Base-by-base conservation (phyloP, 2,113 vertebrate species). In the Megaceryle torquata region DNA sequence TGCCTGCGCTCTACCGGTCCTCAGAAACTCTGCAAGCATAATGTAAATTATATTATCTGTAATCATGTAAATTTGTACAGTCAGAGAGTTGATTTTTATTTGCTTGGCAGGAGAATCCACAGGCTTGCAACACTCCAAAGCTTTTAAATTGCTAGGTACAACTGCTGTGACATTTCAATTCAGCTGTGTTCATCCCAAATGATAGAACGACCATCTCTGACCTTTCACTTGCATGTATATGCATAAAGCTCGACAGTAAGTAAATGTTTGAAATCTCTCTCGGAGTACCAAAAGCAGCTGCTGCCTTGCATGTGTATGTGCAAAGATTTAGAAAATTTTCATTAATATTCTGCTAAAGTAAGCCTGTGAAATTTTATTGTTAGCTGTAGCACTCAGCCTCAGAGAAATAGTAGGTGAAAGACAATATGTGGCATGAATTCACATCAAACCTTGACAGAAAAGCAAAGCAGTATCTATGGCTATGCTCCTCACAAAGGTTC, bases 111-210 rank as follows among this genome's bases (percentile, higher is more conserved):
- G 95, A 92, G 82, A 95, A 93, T 95, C 88, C 85, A 85, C 94
- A 96, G 93, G 93, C 48, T 76, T 91, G 88, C 67, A 86, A 89
- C 77, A 82, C 93, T 96, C 92, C 59, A 79, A 95, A 97, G 94
- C 94, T 97, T 92, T 95, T 92, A 96, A 95, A 96, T 94, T 95
- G 91, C 81, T 82, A 96, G 81, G 74, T 97, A 88, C 31, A 44
- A 96, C 93, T 96, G 83, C 91, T 96, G 93, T 97, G 96, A 97
- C 94, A 97, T 97, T 97, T 97, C 92, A 97, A 94, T 97, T 96
- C 92, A 82, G 59, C 89, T 85, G 70, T 74, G 90, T 88, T 95
- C 90, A 87, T 96, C 91, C 63, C 88, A 92, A 92, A 95, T 93
- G 93, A 94, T 85, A 91, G 86, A 97, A 97, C 7, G 21, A 94